These are phyloP conservation scores for Pantherophis guttatus DNA, from an alignment of 2,113 vertebrate genomes.

Conservation along the genomic window DNA sequence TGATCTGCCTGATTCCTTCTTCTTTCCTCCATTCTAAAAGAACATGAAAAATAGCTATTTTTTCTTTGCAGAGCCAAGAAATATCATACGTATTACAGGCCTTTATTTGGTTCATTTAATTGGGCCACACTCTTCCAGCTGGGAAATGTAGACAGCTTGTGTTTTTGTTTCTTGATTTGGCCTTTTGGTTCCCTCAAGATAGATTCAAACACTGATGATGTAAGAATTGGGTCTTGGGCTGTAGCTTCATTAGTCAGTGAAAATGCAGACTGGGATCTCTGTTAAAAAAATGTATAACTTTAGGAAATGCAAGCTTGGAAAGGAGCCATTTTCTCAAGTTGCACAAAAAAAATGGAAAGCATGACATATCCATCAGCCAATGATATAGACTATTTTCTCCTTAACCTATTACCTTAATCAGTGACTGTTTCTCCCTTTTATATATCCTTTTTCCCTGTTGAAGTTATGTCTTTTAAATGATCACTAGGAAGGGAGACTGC, in stretches of 20 bases:
- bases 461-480: neutral
- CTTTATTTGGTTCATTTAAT: conserved; percentile 85
- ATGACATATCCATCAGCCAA: neutral
- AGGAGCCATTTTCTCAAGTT: neutral
- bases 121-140: conserved; percentile 86
- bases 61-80: neutral
- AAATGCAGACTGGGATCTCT: conserved; percentile 85
- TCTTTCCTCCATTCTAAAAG: neutral
- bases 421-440: neutral
- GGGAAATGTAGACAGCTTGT: conserved; percentile 71
- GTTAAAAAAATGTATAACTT: conserved; percentile 43
- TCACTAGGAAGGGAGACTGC: neutral
- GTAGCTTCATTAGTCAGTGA: conserved; percentile 79
- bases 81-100: conserved; percentile 32
- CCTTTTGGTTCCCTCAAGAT: conserved; percentile 57
- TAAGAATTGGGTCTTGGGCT: conserved; percentile 67
- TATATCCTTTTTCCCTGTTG: neutral
- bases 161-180: conserved; percentile 72
- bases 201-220: conserved; percentile 39
- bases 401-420: neutral
- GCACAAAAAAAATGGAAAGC: neutral
- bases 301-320: conserved; percentile 14
- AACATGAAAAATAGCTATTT: rapidly evolving
- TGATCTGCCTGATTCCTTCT: neutral
- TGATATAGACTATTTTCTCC: neutral